Conservation (phyloP, 1,140 invertebrate species). For the Brachionus paranguensis region DNA sequence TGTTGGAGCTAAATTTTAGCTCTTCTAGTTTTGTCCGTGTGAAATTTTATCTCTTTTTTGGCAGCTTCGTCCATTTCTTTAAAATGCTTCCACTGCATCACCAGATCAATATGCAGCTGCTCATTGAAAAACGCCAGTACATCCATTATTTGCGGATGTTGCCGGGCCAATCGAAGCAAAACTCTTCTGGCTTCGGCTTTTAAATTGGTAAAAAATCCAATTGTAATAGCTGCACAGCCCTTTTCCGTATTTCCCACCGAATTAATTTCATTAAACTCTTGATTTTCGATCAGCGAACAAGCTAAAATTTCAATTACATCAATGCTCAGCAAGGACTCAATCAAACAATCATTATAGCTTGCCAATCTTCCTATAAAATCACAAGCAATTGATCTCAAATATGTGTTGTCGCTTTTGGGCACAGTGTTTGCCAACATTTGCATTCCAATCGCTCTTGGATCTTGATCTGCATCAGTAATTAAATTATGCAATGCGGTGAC, state of each 20-base stretch:
- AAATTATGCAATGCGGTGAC: background rate
- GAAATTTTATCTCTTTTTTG: background rate
- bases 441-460: slow-evolving; percentile 27
- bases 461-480: slow-evolving; percentile 12
- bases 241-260: background rate
- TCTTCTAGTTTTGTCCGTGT: background rate
- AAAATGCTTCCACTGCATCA: slow-evolving; percentile 6
- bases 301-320: background rate
- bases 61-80: background rate
- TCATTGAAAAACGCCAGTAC: background rate
- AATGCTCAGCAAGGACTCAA: background rate
- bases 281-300: background rate
- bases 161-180: background rate
- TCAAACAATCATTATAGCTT: background rate
- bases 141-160: background rate
- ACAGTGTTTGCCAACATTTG: background rate
- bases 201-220: slow-evolving; percentile 15
- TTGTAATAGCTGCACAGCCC: background rate
- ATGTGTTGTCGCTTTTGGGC: background rate
- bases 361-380: background rate
- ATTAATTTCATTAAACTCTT: background rate
- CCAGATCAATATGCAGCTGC: background rate
- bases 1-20: background rate
- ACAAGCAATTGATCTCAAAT: slow-evolving; percentile 11
- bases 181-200: slow-evolving; percentile 13